Base-by-base conservation (phyloP, 2,113 vertebrate genomes). In the Eubucco bourcierii region DNA sequence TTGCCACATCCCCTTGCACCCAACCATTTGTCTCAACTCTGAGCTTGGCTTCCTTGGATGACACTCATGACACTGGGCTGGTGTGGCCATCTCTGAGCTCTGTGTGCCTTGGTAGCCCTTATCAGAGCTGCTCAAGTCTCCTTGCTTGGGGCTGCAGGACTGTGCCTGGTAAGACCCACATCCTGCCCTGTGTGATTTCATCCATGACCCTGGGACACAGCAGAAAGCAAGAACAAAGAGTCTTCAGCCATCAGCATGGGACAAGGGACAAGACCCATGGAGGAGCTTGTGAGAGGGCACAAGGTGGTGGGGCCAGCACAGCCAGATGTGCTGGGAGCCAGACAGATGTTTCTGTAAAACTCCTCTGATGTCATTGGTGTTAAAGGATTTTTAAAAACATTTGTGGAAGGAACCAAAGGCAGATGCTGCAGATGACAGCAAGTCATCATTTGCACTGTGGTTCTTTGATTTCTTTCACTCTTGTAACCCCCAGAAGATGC, bases 401-500 rank as follows among this genome's bases (percentile, higher is more conserved):
- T 24, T 74, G 65, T 31, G 25, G 25, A 86, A 90, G n/a, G 56
- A 94, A 31, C 24, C 12, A 39, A 79, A 72, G n/a, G 29, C 46
- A 87, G 55, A 80, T 5, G 15, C 27, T 74, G 86, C 5, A 3
- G 20, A 21, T 50, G 21, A 76, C 7, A 47, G 44, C 1, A 2
- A 10, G 31, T 15, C 19, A 31, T 37, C 0, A 0, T 33, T 75
- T 39, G 31, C 19, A 9, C 24, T 25, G 27, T 23, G 58, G 19
- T 56, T 75, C 44, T 84, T 68, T 33, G 59, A 78, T 55, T 9
- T 46, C 25, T 19, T 58, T 29, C 4, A 5, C 19, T 64, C 18
- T 73, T 2, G 1, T 23, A 12, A 12, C 5, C 13, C 29, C 16
- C 18, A 37, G n/a, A 72, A 68, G 29, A 58, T 23, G 23, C 60